These are phyloP conservation scores for Bovichtus diacanthus DNA, from an alignment of 2,797 vertebrate genomes.

Conservation along the genomic window DNA sequence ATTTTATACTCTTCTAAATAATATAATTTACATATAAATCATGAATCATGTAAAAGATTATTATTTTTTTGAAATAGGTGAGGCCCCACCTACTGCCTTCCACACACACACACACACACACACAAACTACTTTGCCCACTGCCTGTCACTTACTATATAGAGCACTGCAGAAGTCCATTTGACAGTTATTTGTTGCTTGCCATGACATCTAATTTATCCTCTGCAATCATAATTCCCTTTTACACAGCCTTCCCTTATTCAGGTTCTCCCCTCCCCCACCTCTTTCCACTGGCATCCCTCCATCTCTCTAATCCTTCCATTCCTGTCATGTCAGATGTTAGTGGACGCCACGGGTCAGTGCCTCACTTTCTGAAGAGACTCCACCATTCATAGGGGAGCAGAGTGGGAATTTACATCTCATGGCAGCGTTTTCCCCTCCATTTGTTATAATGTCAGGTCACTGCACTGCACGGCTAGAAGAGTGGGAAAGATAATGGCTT, in stretches of 20 bases:
- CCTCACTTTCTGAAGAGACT: slow-evolving; percentile 87
- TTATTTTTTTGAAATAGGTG: too few relatives aligned
- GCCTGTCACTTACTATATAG: slow-evolving; percentile 12
- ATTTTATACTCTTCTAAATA: background rate
- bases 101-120: background rate
- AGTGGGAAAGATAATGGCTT: slow-evolving; percentile 91
- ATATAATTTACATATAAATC: too few relatives aligned
- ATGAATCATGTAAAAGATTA: too few relatives aligned
- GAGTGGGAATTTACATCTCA: slow-evolving; percentile 92
- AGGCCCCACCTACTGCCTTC: background rate
- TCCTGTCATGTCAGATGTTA: slow-evolving; percentile 91
- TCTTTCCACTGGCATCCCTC: slow-evolving; percentile 78
- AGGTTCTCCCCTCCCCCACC: slow-evolving; percentile 75
- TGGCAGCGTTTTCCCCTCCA: slow-evolving; percentile 93
- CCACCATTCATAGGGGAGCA: slow-evolving; percentile 89
- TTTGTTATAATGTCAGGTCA: slow-evolving; percentile 96
- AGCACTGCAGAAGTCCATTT: slow-evolving; percentile 84
- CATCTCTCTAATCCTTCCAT: slow-evolving; percentile 83
- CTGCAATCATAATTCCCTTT: slow-evolving; percentile 93
- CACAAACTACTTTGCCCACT: background rate
- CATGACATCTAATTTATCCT: slow-evolving; percentile 91
- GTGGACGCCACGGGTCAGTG: slow-evolving; percentile 92
- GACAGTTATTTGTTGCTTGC: slow-evolving; percentile 88
- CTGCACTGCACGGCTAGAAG: slow-evolving; percentile 87
- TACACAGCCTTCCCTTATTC: slow-evolving; percentile 88